Evolutionary conservation across 2,888 invertebrate genomes (phyloP).

Genomic region (Drosophila limbata): DNA sequence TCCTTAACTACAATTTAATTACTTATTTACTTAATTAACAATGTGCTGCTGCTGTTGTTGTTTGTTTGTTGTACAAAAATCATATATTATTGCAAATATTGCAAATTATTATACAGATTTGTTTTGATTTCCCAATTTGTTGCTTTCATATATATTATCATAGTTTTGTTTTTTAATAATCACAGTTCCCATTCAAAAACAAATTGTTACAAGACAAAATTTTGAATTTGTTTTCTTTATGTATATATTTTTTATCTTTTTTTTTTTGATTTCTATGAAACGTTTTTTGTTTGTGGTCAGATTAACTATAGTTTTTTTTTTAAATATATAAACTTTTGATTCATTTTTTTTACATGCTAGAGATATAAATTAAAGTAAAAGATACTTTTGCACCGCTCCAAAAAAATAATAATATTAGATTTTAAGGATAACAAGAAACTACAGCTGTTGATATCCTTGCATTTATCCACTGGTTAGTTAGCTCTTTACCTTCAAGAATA

Average conservation of each 20-base stretch:
- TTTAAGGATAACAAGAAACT: constrained; percentile 24
- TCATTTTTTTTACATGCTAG: constrained; percentile 19
- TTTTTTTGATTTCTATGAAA: constrained; percentile 65
- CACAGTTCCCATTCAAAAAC: constrained; percentile 79
- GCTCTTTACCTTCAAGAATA: constrained; percentile 5
- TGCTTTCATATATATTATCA: constrained; percentile 60
- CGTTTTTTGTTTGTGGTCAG: constrained; percentile 64
- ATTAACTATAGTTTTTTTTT: constrained; percentile 31
- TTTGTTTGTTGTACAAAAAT: constrained; percentile 45
- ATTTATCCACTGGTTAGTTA: constrained; percentile 3
- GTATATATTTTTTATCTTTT: constrained; percentile 25
- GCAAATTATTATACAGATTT: constrained; percentile 55
- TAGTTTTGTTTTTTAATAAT: constrained; percentile 68
- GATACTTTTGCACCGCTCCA: constrained; percentile 35
- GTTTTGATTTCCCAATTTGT: constrained; percentile 19
- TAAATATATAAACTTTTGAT: constrained; percentile 38
- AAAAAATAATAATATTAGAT: constrained; percentile 2
- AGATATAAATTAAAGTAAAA: constrained; percentile 33
- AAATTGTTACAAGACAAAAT: constrained; percentile 61
- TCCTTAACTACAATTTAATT: constrained; percentile 49
- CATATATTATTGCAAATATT: constrained; percentile 69
- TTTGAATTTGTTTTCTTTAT: constrained; percentile 62
- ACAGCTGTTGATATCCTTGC: constrained; percentile 23
- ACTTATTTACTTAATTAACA: constrained; percentile 56
- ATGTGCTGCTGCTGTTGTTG: constrained; percentile 50